Base-by-base conservation (phyloP, 2,888 invertebrate species). In the Polymixis lichenea region DNA sequence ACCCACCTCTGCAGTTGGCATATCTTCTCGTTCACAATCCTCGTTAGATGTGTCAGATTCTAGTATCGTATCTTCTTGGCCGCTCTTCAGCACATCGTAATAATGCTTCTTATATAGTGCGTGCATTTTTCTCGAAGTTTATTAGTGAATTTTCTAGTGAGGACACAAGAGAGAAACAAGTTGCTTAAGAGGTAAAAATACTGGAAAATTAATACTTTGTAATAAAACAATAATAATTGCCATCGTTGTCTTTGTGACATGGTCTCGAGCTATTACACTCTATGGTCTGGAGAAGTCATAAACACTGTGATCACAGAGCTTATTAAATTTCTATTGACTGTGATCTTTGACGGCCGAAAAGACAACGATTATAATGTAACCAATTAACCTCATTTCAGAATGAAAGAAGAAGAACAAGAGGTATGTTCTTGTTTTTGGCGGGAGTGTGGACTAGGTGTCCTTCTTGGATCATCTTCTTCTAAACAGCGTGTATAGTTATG, bases 51-150 rank as follows among this genome's bases (percentile, higher is more conserved):
- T 56, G 13, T 75, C 65, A 13, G 76, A 78, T 78, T 85, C 86
- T 17, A 85, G 13, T 67, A 85, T 85, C 17, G 81, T 81, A 19
- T 74, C 67, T 68, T 83, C 81, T 61, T 56, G 81, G 25, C 77
- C 46, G 38, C 68, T 55, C 61, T 80, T 86, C 11, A 77, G 38
- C 0, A 81, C 78, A 70, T 78, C 64, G 65, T 83, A 76, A 51
- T 68, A 86, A 62, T 65, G 70, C 11, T 68, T 78, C 62, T 75
- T 76, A 19, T 67, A 71, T 46, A 80, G 61, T 7, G 75, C 73
- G 15, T 80, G 75, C 85, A 85, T 85, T 53, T 32, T 38, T 53
- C n/a, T 38, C 6, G 32, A 13, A 55, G 19, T 25, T 38, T 65
- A 53, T 58, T 13, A 46, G 43, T 46, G 43, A 46, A 46, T 46